Evolutionary conservation across 2,888 invertebrate species (phyloP).

Genomic region (Troides aeacus): DNA sequence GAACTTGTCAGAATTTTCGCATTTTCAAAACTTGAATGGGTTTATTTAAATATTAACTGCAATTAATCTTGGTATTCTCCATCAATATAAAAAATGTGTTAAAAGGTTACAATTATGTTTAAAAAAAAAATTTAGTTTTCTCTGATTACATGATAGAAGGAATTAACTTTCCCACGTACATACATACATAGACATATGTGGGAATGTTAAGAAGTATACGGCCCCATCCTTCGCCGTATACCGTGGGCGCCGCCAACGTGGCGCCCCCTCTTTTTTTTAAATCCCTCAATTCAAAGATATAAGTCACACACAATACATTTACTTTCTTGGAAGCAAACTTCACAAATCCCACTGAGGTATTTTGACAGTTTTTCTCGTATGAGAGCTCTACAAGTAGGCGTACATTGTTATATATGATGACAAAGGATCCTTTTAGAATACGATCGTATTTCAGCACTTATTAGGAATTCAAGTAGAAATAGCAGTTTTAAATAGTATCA

Average conservation of each 20-base stretch:
- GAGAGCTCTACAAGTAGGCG: too few species aligned
- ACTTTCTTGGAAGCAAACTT: background rate
- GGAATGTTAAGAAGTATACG: constrained; percentile 2
- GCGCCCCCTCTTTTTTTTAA: constrained; percentile 3
- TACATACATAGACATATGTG: background rate
- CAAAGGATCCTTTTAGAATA: too few species aligned
- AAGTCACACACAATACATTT: background rate
- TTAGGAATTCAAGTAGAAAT: background rate
- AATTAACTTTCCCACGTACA: constrained; percentile 4
- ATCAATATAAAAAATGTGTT: too few species aligned
- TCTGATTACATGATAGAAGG: background rate
- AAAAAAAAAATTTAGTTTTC: too few species aligned
- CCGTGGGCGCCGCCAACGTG: constrained; percentile 8
- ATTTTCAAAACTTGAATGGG: too few species aligned
- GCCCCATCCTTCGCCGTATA: constrained; percentile 12
- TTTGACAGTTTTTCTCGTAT: background rate
- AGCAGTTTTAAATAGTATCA: background rate
- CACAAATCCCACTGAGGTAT: background rate
- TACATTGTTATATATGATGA: too few species aligned
- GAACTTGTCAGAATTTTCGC: too few species aligned
- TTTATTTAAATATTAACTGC: too few species aligned
- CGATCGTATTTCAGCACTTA: background rate
- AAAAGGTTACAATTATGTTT: too few species aligned
- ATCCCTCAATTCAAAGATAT: background rate
- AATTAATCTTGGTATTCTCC: too few species aligned